Percentiles rank a stretch among this genome's conserved stretches.
Evolutionary conservation across 2,113 vertebrate genomes (phyloP).

Genomic region (Azemiops feae): DNA sequence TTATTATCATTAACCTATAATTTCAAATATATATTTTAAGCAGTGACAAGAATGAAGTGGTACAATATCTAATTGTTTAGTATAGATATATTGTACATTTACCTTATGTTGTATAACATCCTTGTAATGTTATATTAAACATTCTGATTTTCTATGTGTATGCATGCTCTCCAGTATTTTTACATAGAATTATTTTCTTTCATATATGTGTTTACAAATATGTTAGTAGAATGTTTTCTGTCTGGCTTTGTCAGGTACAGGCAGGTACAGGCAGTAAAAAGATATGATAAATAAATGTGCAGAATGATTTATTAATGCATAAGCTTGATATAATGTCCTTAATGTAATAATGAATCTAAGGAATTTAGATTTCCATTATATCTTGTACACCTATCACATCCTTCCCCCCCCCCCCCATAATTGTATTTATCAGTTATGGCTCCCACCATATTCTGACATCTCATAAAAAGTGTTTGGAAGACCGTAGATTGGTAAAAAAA

Average conservation of each 20-base stretch:
- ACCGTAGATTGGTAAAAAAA: too few relatives aligned
- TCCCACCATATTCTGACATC: too few relatives aligned
- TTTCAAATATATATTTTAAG: background rate
- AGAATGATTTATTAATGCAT: background rate
- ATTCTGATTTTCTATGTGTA: background rate
- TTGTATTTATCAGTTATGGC: too few relatives aligned
- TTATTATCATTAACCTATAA: background rate
- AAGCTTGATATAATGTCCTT: background rate
- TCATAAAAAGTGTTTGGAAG: too few relatives aligned
- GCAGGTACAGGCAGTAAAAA: background rate
- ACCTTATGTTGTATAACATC: background rate
- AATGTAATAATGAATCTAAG: background rate
- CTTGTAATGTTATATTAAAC: background rate
- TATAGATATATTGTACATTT: background rate
- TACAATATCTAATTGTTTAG: background rate
- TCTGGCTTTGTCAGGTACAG: background rate
- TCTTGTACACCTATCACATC: too few relatives aligned
- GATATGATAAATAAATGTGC: background rate
- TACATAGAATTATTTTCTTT: background rate
- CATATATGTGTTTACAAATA: background rate
- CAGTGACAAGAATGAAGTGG: background rate
- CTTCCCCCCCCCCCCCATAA: too few relatives aligned
- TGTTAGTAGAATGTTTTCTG: background rate
- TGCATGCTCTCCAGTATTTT: background rate
- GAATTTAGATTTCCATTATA: too few relatives aligned